phyloP scores from a whole-genome alignment of 1,140 invertebrate genomes.

The Chironomus striatipennis region DNA sequence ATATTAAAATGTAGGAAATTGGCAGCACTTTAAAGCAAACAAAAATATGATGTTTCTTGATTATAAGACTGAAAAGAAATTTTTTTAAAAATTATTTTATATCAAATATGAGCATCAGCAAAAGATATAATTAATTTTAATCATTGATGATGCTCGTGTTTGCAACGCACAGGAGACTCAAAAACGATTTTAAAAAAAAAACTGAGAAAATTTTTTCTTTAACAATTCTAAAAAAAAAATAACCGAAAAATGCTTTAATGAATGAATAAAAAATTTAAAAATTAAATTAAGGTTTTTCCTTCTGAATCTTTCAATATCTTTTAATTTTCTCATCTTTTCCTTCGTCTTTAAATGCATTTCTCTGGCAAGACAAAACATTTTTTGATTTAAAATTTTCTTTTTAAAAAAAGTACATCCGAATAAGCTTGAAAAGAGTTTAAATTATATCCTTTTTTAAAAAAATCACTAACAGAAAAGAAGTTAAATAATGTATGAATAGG shows the following conservation, averaged over 20 bases:
- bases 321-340: neutral
- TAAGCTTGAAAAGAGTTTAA: neutral
- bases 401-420: no score
- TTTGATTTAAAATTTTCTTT: no score
- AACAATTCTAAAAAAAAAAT: neutral
- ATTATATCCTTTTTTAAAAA: neutral
- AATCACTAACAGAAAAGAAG: neutral
- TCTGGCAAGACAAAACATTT: neutral
- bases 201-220: slow-evolving; percentile 1
- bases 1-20: neutral
- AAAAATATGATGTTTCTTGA: neutral
- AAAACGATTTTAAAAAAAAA: neutral
- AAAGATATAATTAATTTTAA: neutral
- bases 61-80: neutral
- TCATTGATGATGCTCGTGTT: neutral
- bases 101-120: neutral
- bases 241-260: neutral
- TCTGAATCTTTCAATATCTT: neutral
- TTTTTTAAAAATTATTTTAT: neutral
- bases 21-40: neutral
- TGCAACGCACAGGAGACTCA: slow-evolving; percentile 5
- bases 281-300: neutral
- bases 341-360: neutral
- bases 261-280: neutral
- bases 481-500: no score